Base-by-base conservation (phyloP, 2,113 vertebrate species). In the Orientallactaga bullata region DNA sequence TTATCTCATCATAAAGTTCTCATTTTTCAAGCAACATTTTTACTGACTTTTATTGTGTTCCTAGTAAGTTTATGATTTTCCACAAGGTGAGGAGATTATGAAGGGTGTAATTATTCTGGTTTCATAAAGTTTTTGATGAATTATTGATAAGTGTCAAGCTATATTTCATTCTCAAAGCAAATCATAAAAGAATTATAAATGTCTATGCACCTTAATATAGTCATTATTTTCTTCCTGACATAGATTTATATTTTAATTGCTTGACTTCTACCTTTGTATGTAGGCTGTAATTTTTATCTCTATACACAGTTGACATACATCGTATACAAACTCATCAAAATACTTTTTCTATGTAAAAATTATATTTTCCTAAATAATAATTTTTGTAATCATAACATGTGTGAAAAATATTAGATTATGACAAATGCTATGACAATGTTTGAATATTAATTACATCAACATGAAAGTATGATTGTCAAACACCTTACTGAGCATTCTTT, bases 371-470 rank as follows among this genome's bases (percentile, higher is more conserved):
- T 47, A 92, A 90, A 80, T 58, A 81, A 65, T 69, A 92, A 63
- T 17, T 87, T 93, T 87, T 78, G n/a, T 42, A 72, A 80, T 91
- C 77, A 24, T 37, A 90, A 71, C 18, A 88, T 7, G 7, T 7
- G 7, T 5, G 76, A 15, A 84, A 51, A 96, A 73, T 9, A 18
- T 84, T 74, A 96, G 37, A 91, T 77, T 78, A 17, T 55, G 39
- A 79, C 92, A 94, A 82, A 80, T 55, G 18, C 17, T 76, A 51
- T 68, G 51, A 77, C 35, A 81, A 85, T 32, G n/a, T 63, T 80
- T 79, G 51, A 85, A 68, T 84, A 8, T 71, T 94, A 81, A 81
- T 92, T 93, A 93, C 60, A 79, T 89, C 77, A 92, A 74, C 37
- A 87, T 81, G 71, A 68, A 88, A 92, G 32, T 71, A 21, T 5